phyloP scores from a whole-genome alignment of 2,113 vertebrate species.

The Xiphophorus couchianus region DNA sequence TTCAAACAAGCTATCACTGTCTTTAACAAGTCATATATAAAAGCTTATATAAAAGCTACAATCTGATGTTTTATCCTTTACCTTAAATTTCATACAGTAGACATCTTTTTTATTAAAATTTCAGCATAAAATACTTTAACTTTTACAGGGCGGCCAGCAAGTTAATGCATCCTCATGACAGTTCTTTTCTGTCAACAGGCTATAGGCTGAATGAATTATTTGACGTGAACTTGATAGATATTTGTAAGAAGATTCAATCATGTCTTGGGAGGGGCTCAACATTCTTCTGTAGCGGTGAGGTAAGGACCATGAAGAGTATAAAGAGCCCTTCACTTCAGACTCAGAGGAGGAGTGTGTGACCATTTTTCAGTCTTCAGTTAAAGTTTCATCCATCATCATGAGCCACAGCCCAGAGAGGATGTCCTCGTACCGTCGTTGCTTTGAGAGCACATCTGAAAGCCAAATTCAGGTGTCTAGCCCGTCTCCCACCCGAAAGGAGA shows the following conservation, averaged over 20 bases:
- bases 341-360: constrained; percentile 4
- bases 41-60: too few species aligned
- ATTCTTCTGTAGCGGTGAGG: constrained; percentile 68
- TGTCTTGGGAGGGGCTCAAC: constrained; percentile 69
- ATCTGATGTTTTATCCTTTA: neutral
- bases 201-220: constrained; percentile 62
- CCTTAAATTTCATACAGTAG: neutral
- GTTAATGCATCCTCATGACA: constrained; percentile 6
- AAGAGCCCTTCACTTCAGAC: constrained; percentile 21
- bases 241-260: constrained; percentile 54
- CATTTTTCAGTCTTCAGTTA: constrained; percentile 3
- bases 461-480: constrained; percentile 72
- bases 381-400: constrained; percentile 63
- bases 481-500: constrained; percentile 69
- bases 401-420: constrained; percentile 79
- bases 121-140: neutral
- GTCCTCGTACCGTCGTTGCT: constrained; percentile 81
- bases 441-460: constrained; percentile 62
- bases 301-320: constrained; percentile 57
- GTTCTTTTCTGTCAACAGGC: constrained; percentile 40
- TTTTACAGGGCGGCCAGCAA: neutral
- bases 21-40: too few species aligned
- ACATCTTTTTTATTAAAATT: neutral
- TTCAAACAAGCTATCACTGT: too few species aligned
- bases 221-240: constrained; percentile 71